phyloP scores from a whole-genome alignment of 2,113 vertebrate species.

The Oncorhynchus keta region DNA sequence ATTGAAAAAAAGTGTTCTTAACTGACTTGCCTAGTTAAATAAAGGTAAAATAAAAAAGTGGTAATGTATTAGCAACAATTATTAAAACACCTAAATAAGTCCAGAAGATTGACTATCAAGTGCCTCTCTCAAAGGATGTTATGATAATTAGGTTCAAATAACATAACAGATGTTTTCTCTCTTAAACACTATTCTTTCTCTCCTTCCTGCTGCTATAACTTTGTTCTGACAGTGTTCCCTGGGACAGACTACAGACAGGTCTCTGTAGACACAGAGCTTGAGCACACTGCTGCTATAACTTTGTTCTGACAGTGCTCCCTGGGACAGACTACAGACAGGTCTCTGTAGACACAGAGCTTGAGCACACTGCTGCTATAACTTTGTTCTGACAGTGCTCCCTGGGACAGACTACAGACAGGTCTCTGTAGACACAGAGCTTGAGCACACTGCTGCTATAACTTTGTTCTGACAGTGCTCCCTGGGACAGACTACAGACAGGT shows the following conservation, averaged over 20 bases:
- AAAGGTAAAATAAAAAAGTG: background rate
- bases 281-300: background rate
- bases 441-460: background rate
- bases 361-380: background rate
- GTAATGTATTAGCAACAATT: too few relatives aligned
- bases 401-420: background rate
- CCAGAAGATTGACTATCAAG: background rate
- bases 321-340: background rate
- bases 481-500: background rate
- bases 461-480: background rate
- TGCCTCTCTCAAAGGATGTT: conserved; percentile 18
- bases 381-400: background rate
- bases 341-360: background rate
- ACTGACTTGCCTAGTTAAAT: too few relatives aligned
- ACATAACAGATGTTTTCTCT: background rate
- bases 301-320: background rate
- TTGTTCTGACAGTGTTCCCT: background rate
- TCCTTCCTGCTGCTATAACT: background rate
- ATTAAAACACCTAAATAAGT: conserved; percentile 27
- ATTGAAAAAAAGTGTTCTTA: too few relatives aligned
- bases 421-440: background rate
- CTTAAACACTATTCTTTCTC: background rate
- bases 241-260: background rate
- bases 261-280: background rate
- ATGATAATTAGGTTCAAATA: background rate